Evolutionary conservation across 1,140 invertebrate genomes (phyloP), one percentile per base, ranked within the genome.

Genomic region (Macrobrachium nipponense): DNA sequence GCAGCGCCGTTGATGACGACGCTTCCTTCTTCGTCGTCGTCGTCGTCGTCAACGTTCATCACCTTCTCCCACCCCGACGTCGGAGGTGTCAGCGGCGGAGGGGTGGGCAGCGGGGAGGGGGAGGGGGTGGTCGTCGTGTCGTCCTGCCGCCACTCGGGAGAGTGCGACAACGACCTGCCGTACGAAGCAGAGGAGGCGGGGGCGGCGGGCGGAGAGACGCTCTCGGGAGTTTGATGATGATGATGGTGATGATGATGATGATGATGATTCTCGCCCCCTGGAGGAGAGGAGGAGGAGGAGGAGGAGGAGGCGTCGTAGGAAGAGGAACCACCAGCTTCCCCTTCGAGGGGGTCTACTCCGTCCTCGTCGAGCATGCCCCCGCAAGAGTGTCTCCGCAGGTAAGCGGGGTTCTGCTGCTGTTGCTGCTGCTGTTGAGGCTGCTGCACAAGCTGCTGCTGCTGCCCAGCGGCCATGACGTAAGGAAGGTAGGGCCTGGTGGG

Each of bases 301-400:
- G 36, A 12, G 7, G 36, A 12, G 7, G 64, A 59, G 17, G 85
- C 5, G 84, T 51, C 27, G n/a, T 17, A 27, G 43, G n/a, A n/a
- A n/a, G n/a, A n/a, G n/a, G n/a, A n/a, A n/a, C n/a, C n/a, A n/a
- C n/a, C n/a, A n/a, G 23, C 36, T 62, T n/a, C 72, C 15, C 23
- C 18, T n/a, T 59, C n/a, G 36, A 51, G 23, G 58, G 70, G 5
- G 20, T 20, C 20, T n/a, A n/a, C n/a, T n/a, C 51, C 51, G 18
- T 75, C 44, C 44, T 87, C 80, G 20, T 87, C 80, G 17, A 87
- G 43, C 17, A 87, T 61, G 76, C 79, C 81, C 27, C 81, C 66
- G 23, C 76, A 87, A 12, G 87, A 87, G 66, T 87, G 87, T 18
- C 87, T 43, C 12, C 87, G 44, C 23, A 60, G 44, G 66, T 83